A percentile compares a stretch with the other conserved stretches of the same genome.
These are phyloP conservation scores for Saccopteryx bilineata DNA, from an alignment of 2,113 vertebrate genomes.

Conservation along the genomic window DNA sequence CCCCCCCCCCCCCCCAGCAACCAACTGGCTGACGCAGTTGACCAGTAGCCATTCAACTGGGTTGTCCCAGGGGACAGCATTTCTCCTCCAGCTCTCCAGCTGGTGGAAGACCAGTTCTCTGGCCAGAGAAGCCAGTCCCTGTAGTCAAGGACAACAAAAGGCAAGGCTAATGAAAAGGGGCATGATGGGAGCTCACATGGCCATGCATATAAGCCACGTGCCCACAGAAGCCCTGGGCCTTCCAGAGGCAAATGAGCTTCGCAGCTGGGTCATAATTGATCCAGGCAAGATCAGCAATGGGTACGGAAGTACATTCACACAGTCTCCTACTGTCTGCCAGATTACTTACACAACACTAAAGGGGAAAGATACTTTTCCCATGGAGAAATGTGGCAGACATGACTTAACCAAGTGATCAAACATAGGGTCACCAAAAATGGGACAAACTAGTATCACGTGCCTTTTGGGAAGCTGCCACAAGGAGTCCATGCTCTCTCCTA, in stretches of 20 bases:
- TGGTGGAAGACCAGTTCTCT: not conserved
- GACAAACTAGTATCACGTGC: not conserved
- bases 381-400: not conserved
- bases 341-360: not conserved
- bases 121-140: not conserved
- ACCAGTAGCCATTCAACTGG: not conserved
- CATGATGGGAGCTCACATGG: not conserved
- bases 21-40: not conserved
- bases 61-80: not conserved
- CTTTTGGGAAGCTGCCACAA: not conserved
- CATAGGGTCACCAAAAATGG: not conserved
- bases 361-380: not conserved
- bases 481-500: not conserved
- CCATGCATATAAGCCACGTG: fast-evolving
- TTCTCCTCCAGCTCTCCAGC: not conserved
- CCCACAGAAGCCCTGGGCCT: not conserved
- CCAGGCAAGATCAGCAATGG: not conserved
- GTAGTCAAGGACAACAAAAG: not conserved
- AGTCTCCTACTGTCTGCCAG: not conserved
- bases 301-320: not conserved
- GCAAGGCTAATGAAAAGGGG: not conserved
- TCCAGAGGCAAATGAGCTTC: not conserved
- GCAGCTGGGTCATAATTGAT: fast-evolving
- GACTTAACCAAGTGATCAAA: not conserved
- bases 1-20: too few relatives aligned